Evolutionary conservation across 2,888 invertebrate species (phyloP).

Genomic region (Agrotis clavis): DNA sequence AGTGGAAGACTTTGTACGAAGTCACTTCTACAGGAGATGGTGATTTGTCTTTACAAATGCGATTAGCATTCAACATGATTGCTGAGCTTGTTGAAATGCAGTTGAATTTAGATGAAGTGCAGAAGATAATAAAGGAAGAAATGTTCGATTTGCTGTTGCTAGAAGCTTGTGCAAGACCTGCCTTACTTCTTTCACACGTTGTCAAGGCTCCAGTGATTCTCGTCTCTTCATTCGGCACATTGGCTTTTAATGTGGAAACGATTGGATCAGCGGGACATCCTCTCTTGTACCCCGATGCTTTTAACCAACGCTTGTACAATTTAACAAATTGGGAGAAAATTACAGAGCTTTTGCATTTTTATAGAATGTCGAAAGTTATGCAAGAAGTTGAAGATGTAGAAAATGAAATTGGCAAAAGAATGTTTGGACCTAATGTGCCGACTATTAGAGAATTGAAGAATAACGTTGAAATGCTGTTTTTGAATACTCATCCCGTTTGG

Average conservation of each 20-base stretch:
- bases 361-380: slow-evolving; percentile 36
- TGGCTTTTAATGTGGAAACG: slow-evolving; percentile 48
- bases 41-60: slow-evolving; percentile 46
- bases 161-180: slow-evolving; percentile 64
- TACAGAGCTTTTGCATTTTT: slow-evolving; percentile 51
- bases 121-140: slow-evolving; percentile 63
- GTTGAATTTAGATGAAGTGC: slow-evolving; percentile 58
- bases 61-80: slow-evolving; percentile 38
- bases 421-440: slow-evolving; percentile 69
- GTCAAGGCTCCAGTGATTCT: slow-evolving; percentile 68
- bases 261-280: slow-evolving; percentile 70
- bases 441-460: slow-evolving; percentile 63
- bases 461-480: slow-evolving; percentile 78
- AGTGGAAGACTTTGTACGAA: slow-evolving; percentile 36
- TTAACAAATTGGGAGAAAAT: slow-evolving; percentile 72
- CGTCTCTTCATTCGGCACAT: slow-evolving; percentile 70
- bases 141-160: slow-evolving; percentile 70
- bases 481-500: slow-evolving; percentile 81
- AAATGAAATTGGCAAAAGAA: slow-evolving; percentile 54
- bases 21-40: slow-evolving; percentile 30
- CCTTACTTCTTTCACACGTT: slow-evolving; percentile 61
- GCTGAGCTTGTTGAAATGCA: slow-evolving; percentile 60
- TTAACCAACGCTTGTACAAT: slow-evolving; percentile 62
- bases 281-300: slow-evolving; percentile 65
- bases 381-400: slow-evolving; percentile 44